Conservation (phyloP, 1,140 invertebrate species). For the Drosophila jambulina region DNA sequence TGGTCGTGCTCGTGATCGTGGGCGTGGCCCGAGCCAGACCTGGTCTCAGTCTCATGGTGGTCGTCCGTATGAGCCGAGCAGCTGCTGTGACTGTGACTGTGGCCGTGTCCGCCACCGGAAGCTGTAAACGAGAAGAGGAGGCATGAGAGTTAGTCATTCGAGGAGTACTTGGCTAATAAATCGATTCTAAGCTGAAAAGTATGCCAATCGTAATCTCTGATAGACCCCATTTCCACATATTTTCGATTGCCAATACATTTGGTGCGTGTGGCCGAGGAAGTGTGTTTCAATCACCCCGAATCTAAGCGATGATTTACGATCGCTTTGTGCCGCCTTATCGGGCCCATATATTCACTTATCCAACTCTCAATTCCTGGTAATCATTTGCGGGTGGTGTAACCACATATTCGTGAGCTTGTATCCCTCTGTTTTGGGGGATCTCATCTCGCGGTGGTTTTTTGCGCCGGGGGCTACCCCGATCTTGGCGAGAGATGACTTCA, state of each 20-base stretch:
- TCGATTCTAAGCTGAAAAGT: slow-evolving; percentile 6
- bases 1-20: slow-evolving; percentile 53
- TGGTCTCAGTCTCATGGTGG: slow-evolving; percentile 44
- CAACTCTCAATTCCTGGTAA: slow-evolving; percentile 14
- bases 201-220: slow-evolving; percentile 35
- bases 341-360: slow-evolving; percentile 25
- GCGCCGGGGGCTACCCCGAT: slow-evolving; percentile 23
- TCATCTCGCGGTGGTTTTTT: slow-evolving; percentile 35
- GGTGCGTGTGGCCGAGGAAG: not conserved
- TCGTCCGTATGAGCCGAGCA: slow-evolving; percentile 35
- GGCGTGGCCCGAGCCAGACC: slow-evolving; percentile 20
- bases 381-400: slow-evolving; percentile 1
- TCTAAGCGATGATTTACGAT: slow-evolving; percentile 30
- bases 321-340: slow-evolving; percentile 26
- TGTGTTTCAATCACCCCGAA: slow-evolving; percentile 24
- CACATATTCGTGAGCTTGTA: not conserved
- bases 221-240: slow-evolving; percentile 3
- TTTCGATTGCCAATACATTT: slow-evolving; percentile 8
- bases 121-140: slow-evolving; percentile 34
- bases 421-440: not conserved
- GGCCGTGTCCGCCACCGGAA: slow-evolving; percentile 66
- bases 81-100: slow-evolving; percentile 69
- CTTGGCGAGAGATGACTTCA: slow-evolving; percentile 37
- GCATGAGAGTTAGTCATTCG: slow-evolving; percentile 5
- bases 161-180: not conserved